phyloP scores from a whole-genome alignment of 2,797 vertebrate species.

The Sciurus vulgaris region DNA sequence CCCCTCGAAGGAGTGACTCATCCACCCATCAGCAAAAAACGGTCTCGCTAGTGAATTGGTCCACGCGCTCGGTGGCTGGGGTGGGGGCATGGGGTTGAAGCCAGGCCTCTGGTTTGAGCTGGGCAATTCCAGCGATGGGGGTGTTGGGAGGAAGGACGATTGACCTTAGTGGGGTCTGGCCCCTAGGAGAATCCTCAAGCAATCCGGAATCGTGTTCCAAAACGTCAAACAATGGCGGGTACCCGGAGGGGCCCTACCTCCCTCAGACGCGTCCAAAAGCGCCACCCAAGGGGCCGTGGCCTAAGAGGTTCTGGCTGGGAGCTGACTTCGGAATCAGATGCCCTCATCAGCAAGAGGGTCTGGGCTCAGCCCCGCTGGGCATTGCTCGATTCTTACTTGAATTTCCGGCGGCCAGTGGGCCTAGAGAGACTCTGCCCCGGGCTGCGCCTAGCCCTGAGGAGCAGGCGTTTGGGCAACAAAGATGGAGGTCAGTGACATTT shows the following conservation, averaged over 20 bases:
- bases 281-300: background rate
- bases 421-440: fast-evolving
- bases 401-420: background rate
- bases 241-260: background rate
- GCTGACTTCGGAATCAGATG: background rate
- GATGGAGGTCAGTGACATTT: background rate
- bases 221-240: background rate
- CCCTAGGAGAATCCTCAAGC: background rate
- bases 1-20: background rate
- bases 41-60: background rate
- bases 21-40: background rate
- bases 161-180: background rate
- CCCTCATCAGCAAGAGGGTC: background rate
- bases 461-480: background rate
- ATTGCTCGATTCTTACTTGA: background rate
- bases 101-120: background rate
- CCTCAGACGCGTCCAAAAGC: background rate
- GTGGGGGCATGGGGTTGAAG: fast-evolving
- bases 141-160: background rate
- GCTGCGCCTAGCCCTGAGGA: background rate
- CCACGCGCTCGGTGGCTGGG: fast-evolving
- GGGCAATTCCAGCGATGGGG: too few species aligned
- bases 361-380: fast-evolving
- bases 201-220: background rate
- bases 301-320: background rate